Percentiles rank a stretch among this genome's conserved stretches.
phyloP scores from a whole-genome alignment of 2,113 vertebrate species.

The Eira barbara region DNA sequence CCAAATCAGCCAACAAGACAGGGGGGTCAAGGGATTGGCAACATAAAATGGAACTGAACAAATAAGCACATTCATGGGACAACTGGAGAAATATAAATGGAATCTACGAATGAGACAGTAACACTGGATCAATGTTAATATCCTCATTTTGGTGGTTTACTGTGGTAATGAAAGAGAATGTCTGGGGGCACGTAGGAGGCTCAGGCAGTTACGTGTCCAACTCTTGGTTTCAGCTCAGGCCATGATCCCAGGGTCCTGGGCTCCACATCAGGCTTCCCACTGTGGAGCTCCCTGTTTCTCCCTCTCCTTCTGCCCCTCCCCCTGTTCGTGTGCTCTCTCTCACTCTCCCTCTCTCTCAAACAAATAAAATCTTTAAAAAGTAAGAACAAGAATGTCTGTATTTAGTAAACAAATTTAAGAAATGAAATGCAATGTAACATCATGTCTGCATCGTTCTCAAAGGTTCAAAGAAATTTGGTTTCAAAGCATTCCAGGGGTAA shows the following conservation, averaged over 20 bases:
- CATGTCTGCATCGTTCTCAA: background rate
- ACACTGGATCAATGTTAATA: background rate
- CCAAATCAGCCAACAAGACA: background rate
- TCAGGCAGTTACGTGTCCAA: background rate
- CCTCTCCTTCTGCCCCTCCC: background rate
- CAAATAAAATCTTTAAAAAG: background rate
- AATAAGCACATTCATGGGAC: background rate
- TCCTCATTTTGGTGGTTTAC: background rate
- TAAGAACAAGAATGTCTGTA: background rate
- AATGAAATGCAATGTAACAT: background rate
- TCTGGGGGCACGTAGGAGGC: background rate
- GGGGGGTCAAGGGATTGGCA: background rate
- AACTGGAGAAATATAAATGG: background rate
- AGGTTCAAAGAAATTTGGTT: background rate
- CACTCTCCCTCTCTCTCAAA: too few relatives aligned
- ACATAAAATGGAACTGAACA: background rate
- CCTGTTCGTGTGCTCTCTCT: too few relatives aligned
- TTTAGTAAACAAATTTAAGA: slow-evolving; percentile 14
- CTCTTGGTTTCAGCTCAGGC: background rate
- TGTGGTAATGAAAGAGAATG: background rate
- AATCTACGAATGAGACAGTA: background rate
- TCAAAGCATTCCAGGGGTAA: background rate
- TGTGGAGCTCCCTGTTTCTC: background rate
- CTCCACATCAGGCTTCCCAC: too few relatives aligned
- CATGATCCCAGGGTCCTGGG: background rate